Conservation (phyloP, 2,888 invertebrate species). For the Cantharis flavilabris region DNA sequence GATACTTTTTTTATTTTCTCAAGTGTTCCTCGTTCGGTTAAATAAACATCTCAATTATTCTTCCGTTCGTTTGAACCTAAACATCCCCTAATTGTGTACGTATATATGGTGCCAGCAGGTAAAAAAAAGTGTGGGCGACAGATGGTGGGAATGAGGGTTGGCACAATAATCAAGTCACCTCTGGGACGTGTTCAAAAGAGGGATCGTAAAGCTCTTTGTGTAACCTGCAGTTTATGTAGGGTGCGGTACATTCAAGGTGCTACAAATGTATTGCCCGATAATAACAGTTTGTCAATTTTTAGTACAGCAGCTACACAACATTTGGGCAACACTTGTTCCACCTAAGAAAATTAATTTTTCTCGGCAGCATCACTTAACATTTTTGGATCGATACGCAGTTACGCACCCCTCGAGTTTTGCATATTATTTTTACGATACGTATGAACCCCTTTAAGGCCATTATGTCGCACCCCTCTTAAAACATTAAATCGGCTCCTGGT, state of each 20-base stretch:
- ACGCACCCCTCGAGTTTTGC: neutral
- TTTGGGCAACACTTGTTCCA: conserved; percentile 35
- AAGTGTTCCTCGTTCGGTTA: neutral
- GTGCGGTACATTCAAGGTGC: conserved; percentile 33
- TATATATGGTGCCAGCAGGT: conserved; percentile 31
- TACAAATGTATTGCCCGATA: conserved; percentile 10
- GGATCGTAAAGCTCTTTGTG: conserved; percentile 35
- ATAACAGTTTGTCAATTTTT: conserved; percentile 17
- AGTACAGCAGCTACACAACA: conserved; percentile 18
- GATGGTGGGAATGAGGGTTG: conserved; percentile 50
- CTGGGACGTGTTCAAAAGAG: conserved; percentile 49
- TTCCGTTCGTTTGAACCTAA: conserved; percentile 7
- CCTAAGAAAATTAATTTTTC: neutral
- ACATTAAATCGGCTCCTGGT: conserved; percentile 3
- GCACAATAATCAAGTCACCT: conserved; percentile 52
- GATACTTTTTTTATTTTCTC: neutral
- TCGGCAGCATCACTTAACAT: neutral
- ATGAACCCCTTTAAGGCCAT: neutral
- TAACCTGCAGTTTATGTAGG: conserved; percentile 38
- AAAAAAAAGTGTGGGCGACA: conserved; percentile 48
- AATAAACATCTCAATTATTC: conserved; percentile 9
- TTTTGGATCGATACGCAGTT: neutral
- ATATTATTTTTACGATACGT: neutral
- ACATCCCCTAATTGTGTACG: conserved; percentile 12
- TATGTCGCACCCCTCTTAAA: conserved; percentile 3